These are phyloP conservation scores for Eupithecia pulchellata DNA, from an alignment of 2,888 invertebrate genomes.

Conservation along the genomic window DNA sequence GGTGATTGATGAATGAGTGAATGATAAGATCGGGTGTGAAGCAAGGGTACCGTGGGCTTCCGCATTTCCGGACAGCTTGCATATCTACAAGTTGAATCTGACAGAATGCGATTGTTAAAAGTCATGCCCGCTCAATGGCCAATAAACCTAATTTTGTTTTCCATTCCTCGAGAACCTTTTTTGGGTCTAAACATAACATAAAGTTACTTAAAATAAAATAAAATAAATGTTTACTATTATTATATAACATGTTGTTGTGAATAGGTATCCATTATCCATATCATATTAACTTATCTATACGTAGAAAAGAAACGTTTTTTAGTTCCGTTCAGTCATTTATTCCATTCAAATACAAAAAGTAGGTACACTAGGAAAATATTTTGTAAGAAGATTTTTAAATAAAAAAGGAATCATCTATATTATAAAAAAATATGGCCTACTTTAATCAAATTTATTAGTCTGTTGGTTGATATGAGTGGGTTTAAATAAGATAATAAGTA, in stretches of 20 bases:
- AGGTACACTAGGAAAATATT: no score
- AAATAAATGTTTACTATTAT: no score
- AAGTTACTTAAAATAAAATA: no score
- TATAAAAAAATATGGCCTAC: not conserved
- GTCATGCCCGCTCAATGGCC: not conserved
- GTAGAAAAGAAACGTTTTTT: not conserved
- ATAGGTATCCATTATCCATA: no score
- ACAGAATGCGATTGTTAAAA: not conserved
- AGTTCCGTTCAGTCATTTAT: no score
- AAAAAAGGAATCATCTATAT: not conserved
- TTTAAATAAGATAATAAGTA: not conserved
- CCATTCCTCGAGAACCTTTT: not conserved
- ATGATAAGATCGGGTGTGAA: conserved; percentile 23
- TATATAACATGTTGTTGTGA: not conserved
- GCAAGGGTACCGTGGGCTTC: conserved; percentile 16
- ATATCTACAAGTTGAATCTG: conserved; percentile 7
- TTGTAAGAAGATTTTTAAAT: not conserved
- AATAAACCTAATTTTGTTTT: not conserved
- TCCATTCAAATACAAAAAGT: no score
- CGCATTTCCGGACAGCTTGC: conserved; percentile 12
- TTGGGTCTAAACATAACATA: not conserved
- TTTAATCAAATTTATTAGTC: not conserved
- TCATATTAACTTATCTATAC: not conserved
- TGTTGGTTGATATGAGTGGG: not conserved
- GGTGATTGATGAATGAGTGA: conserved; percentile 32